Conservation (phyloP, 2,888 invertebrate genomes). For the Portevinia maculata region DNA sequence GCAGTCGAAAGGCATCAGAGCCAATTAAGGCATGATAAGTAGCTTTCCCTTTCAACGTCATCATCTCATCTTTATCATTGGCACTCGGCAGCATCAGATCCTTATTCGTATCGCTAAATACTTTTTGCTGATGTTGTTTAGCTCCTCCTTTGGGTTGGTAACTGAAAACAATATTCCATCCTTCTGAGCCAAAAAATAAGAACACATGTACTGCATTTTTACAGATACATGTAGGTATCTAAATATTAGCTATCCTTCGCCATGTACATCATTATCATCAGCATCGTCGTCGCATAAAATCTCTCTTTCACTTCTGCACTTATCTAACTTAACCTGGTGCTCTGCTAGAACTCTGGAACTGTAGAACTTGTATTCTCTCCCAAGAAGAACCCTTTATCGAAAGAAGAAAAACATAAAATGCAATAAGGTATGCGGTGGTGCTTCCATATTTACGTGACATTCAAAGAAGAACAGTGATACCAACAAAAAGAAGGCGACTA, state of each 20-base stretch:
- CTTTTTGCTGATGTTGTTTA: conserved; percentile 28
- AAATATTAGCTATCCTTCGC: conserved; percentile 51
- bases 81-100: conserved; percentile 22
- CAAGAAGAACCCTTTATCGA: conserved; percentile 9
- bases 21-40: conserved; percentile 74
- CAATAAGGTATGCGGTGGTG: conserved; percentile 29
- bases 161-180: conserved; percentile 33
- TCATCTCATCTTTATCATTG: conserved; percentile 47
- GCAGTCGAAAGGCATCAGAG: conserved; percentile 69
- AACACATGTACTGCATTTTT: conserved; percentile 17
- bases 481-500: conserved; percentile 8
- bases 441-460: conserved; percentile 45
- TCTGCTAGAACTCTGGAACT: conserved; percentile 27
- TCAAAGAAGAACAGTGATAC: conserved; percentile 40
- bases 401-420: conserved; percentile 42
- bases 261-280: conserved; percentile 46
- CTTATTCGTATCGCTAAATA: conserved; percentile 36
- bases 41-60: conserved; percentile 74
- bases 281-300: conserved; percentile 28
- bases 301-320: conserved; percentile 65
- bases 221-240: conserved; percentile 44
- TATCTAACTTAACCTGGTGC: conserved; percentile 64
- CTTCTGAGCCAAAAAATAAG: not conserved
- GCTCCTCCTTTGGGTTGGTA: conserved; percentile 36
- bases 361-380: conserved; percentile 23